These are phyloP conservation scores for Azemiops feae DNA, from an alignment of 2,113 vertebrate species.

Conservation along the genomic window DNA sequence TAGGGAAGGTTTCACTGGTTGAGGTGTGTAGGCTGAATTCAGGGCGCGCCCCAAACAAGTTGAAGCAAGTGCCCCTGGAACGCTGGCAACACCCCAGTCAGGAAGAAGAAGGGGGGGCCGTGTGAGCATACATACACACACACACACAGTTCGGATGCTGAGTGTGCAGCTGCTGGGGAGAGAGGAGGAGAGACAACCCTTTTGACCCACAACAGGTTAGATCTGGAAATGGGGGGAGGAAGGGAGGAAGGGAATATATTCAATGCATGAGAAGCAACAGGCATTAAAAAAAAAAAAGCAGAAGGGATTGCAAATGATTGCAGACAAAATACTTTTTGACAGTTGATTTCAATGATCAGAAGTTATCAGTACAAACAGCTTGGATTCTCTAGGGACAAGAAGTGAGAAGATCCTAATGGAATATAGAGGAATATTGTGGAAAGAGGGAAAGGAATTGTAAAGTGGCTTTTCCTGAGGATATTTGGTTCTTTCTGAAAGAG, in stretches of 20 bases:
- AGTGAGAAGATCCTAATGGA: not conserved
- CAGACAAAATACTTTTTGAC: not conserved
- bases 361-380: not conserved
- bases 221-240: not conserved
- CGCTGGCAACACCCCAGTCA: constrained; percentile 21
- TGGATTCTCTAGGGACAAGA: not conserved
- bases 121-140: not conserved
- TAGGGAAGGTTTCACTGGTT: not conserved
- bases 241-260: not conserved
- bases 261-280: not conserved
- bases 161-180: not conserved
- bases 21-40: constrained; percentile 9
- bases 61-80: constrained; percentile 10
- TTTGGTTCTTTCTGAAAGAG: not conserved
- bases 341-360: not conserved
- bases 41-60: not conserved
- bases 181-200: not conserved
- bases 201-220: constrained; percentile 17
- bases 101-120: not conserved
- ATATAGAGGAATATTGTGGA: not conserved
- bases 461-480: not conserved
- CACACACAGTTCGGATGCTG: not conserved
- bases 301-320: not conserved
- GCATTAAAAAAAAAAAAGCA: too few relatives aligned
- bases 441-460: not conserved